phyloP scores from a whole-genome alignment of 2,888 invertebrate species.

The Chironomus tentans region DNA sequence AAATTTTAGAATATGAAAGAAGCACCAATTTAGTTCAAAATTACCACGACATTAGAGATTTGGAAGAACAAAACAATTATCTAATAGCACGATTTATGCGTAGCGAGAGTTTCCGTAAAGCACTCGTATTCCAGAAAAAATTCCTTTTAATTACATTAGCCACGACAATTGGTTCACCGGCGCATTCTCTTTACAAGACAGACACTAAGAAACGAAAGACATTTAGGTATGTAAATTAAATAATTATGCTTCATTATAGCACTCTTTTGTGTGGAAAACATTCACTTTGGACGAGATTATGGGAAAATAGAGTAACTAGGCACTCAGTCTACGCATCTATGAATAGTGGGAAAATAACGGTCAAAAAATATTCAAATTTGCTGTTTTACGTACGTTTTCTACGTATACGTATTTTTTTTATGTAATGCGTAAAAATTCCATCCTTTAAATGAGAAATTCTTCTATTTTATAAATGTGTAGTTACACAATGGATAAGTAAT shows the following conservation, averaged over 20 bases:
- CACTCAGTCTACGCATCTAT: too few species aligned
- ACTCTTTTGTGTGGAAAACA: too few species aligned
- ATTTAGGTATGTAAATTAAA: slow-evolving; percentile 37
- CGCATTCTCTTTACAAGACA: background rate
- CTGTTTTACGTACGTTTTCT: too few species aligned
- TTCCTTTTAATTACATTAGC: slow-evolving; percentile 63
- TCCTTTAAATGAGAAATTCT: too few species aligned
- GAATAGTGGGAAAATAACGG: too few species aligned
- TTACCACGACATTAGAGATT: slow-evolving; percentile 29
- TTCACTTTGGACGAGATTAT: too few species aligned
- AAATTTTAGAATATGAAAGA: slow-evolving; percentile 41
- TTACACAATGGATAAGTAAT: too few species aligned
- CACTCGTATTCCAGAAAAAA: slow-evolving; percentile 82
- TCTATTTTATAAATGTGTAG: slow-evolving; percentile 28
- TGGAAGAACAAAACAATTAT: slow-evolving; percentile 44
- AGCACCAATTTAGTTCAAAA: slow-evolving; percentile 27
- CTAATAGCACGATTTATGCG: slow-evolving; percentile 61
- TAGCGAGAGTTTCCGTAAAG: slow-evolving; percentile 77
- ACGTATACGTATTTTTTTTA: too few species aligned
- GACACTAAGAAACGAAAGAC: slow-evolving; percentile 33
- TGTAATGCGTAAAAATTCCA: too few species aligned
- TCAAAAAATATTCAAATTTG: too few species aligned
- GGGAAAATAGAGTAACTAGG: too few species aligned
- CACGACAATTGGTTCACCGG: slow-evolving; percentile 29
- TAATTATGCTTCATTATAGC: slow-evolving; percentile 29